phyloP scores from a whole-genome alignment of 2,797 vertebrate species.

The Micromesistius poutassou region DNA sequence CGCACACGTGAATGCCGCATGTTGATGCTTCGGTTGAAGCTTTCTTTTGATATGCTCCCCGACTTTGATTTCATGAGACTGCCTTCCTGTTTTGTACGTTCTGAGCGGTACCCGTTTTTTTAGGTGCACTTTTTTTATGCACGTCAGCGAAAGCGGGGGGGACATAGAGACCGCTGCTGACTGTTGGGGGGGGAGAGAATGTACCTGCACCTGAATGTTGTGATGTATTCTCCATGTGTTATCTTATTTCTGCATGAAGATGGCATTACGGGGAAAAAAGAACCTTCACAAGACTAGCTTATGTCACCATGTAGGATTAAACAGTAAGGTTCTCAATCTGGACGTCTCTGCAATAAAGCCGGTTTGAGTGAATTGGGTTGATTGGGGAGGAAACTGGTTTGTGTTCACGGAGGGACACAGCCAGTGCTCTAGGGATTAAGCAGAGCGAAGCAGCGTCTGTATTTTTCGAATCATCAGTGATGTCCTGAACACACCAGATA shows the following conservation, averaged over 20 bases:
- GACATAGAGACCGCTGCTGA: slow-evolving; percentile 18
- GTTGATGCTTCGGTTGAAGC: background rate
- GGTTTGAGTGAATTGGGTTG: slow-evolving; percentile 37
- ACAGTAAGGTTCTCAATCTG: background rate
- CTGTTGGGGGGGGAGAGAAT: slow-evolving; percentile 20
- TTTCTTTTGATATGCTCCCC: slow-evolving; percentile 24
- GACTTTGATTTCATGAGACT: slow-evolving; percentile 23
- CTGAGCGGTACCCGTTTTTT: slow-evolving; percentile 5
- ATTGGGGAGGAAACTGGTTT: slow-evolving; percentile 5
- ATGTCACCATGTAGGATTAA: background rate
- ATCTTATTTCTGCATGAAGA: background rate
- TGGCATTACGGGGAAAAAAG: background rate
- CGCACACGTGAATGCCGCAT: background rate
- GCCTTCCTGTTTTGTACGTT: slow-evolving; percentile 20
- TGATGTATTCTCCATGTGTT: background rate
- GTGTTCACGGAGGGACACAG: slow-evolving; percentile 43
- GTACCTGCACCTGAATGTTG: slow-evolving; percentile 6
- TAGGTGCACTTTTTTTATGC: slow-evolving; percentile 24
- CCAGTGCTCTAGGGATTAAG: slow-evolving; percentile 56
- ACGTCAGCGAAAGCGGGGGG: slow-evolving; percentile 59
- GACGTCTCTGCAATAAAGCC: slow-evolving; percentile 27
- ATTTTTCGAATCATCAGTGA: slow-evolving; percentile 46
- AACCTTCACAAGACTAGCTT: background rate
- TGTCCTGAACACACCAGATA: slow-evolving; percentile 54
- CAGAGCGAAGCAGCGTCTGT: slow-evolving; percentile 32